Evolutionary conservation across 2,113 vertebrate genomes (phyloP), one percentile per base, ranked within the genome.

Genomic region (Holacanthus passer): DNA sequence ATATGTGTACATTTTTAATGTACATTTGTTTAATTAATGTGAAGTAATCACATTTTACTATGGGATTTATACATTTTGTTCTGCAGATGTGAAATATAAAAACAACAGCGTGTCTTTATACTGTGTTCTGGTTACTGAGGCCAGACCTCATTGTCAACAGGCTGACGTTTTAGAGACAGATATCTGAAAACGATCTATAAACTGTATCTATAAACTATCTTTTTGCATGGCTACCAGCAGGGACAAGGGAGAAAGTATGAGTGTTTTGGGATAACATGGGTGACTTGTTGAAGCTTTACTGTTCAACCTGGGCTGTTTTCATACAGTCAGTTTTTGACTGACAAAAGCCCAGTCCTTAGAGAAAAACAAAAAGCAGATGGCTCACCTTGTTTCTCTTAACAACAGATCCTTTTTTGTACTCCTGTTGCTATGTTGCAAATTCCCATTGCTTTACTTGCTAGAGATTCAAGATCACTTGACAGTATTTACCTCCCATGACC

Each of bases 401-500:
- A 67, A 11, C 24, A 60, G 10, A 31, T 14, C 0, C 1, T 17
- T 22, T n/a, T 53, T 63, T 10, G 65, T 9, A 16, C 5, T 52
- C 56, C 27, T 31, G 22, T 41, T 68, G 20, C 37, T 32, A 9
- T 31, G 8, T 45, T 62, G 29, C n/a, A 55, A 52, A 50, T 74
- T 78, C 31, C 16, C 41, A 20, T 14, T 14, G 29, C 48, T 69
- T 53, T 35, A 43, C 50, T 12, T 20, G 4, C 14, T 29, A 13
- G 14, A 65, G 27, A 50, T 52, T 39, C 48, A 22, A 31, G 6
- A 58, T 55, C 65, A 58, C 29, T 73, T 80, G 60, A 59, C 78
- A 59, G 64, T 45, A n/a, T 79, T 79, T 77, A 62, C 71, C 75
- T 71, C 59, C 39, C 9, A 16, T 71, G 71, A 79, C 37, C 66